Conservation (phyloP, 2,888 invertebrate genomes). For the Patella caerulea region DNA sequence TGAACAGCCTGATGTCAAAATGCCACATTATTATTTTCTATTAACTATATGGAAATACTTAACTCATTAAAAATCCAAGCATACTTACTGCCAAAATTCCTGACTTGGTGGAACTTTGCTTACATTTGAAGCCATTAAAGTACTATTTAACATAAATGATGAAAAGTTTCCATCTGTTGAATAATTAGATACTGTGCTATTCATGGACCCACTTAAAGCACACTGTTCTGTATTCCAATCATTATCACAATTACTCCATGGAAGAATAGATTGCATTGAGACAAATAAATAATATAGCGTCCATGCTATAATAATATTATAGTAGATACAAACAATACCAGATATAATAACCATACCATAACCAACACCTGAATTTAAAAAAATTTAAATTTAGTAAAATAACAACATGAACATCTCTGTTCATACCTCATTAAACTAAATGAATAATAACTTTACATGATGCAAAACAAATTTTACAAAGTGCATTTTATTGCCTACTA, state of each 20-base stretch:
- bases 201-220: not conserved
- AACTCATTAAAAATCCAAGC: not conserved
- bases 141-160: not conserved
- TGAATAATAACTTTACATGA: too few relatives aligned
- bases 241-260: conserved; percentile 67
- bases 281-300: conserved; percentile 67
- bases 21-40: too few relatives aligned
- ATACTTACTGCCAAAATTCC: conserved; percentile 52
- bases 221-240: conserved; percentile 61
- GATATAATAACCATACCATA: conserved; percentile 69
- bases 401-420: not conserved
- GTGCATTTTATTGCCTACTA: too few relatives aligned
- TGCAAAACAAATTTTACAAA: too few relatives aligned
- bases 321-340: conserved; percentile 68
- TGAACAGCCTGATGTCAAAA: too few relatives aligned
- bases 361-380: conserved; percentile 59
- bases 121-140: not conserved
- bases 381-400: too few relatives aligned
- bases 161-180: not conserved
- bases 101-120: conserved; percentile 39
- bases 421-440: not conserved
- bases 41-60: too few relatives aligned
- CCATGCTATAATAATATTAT: conserved; percentile 71
- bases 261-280: conserved; percentile 61
- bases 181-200: not conserved